Base-by-base conservation (phyloP, 2,797 vertebrate species). In the Halcyon badia region DNA sequence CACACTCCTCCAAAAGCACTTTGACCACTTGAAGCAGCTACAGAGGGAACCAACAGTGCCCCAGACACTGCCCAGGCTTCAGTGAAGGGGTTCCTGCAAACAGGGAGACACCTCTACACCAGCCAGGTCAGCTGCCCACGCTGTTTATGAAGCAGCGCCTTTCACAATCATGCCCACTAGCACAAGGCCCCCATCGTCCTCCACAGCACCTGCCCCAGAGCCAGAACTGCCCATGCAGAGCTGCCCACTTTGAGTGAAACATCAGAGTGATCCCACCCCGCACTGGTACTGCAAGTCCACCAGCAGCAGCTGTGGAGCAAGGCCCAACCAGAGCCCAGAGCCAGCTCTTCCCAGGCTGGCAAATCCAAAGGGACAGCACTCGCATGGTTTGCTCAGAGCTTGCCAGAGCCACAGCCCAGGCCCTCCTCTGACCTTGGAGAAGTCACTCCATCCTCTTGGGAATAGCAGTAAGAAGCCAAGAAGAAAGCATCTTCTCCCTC, bases 381-480 rank as follows among this genome's bases (percentile, higher is more conserved):
- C 39, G 3, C 18, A 31, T 22, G 9, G 22, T 31, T 49, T 21
- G 31, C 73, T 79, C 33, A 49, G 70, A 83, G 61, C 82, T n/a
- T 90, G 77, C 70, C 90, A 95, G 77, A 87, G 49, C 73, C 16
- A 37, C 37, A 66, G 37, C 37, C 42, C 83, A 71, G 54, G 78
- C 79, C 73, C 39, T 82, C 64, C 66, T 76, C 87, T 62, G 94
- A 97, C 96, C 94, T 96, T 95, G 93, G 26, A 82, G 37, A 71
- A 93, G 81, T 87, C 83, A 75, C 30, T 77, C 80, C 31, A 81
- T 66, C 86, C 73, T 87, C 92, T 84, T 83, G 83, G 68, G 61
- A 94, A 92, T 2, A 87, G 92, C 65, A 66, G 41, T 26, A 69
- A 77, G 84, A 7, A 72, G 37, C 70, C 46, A 91, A 89, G 65